Evolutionary conservation across 1,140 invertebrate species (phyloP), one percentile per base, ranked within the genome.

Genomic region (Drosophila athabasca): DNA sequence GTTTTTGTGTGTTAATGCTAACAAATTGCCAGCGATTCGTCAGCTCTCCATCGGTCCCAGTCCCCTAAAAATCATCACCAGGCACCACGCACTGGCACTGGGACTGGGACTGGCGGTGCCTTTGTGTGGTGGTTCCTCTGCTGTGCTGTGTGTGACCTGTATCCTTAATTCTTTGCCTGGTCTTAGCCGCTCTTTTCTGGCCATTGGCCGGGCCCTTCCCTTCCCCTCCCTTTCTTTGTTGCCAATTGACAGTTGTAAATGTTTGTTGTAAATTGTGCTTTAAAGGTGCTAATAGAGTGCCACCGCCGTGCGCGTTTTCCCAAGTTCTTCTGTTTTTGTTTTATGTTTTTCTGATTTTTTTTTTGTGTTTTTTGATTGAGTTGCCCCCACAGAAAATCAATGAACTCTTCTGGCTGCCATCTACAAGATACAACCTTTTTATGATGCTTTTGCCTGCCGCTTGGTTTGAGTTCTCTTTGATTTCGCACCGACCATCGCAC

Each of bases 211-310:
- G 17, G 0, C 17, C 45, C 43, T 11, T 60, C 24, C 22, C 6
- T 45, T 61, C 26, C 15, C 44, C 61, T 52, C 41, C 45, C 55
- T 70, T 76, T 82, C 82, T 90, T 84, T 89, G 79, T 79, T 84
- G 85, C 83, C 79, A 90, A 90, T 90, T 90, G 88, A 90, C 88
- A 90, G 88, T 90, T 90, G 88, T 90, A 90, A 90, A 90, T 90
- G 88, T 89, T 83, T 80, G 84, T 79, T 87, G 83, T 88, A 88
- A 88, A 88, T 77, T 88, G 83, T 88, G 84, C 83, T 84, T 84
- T 80, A 88, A 45, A 90, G 88, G 88, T 90, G 88, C 88, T 90
- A 90, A 90, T 90, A 90, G 88, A 90, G 68, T 90, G 88, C 82
- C 88, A 90, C 83, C 88, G 84, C 76, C 73, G 81, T 85, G 81